phyloP scores from a whole-genome alignment of 2,888 invertebrate species.

The Dasysyrphus tricinctus region DNA sequence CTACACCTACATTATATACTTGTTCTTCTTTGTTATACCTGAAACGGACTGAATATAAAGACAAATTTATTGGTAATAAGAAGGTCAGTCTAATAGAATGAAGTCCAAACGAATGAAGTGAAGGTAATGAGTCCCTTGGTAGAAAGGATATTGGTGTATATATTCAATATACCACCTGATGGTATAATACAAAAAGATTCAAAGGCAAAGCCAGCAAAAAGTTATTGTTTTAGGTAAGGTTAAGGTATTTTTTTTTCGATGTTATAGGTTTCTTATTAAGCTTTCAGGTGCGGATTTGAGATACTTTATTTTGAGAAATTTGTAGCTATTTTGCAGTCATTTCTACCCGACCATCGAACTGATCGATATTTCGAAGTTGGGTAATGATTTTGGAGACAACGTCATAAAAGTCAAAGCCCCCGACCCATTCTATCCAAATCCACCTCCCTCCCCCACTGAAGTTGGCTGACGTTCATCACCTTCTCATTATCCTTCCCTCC shows the following conservation, averaged over 20 bases:
- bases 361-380: too few species aligned
- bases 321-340: too few species aligned
- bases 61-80: conserved; percentile 66
- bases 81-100: conserved; percentile 65
- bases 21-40: background rate
- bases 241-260: background rate
- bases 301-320: background rate
- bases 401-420: too few species aligned
- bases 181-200: conserved; percentile 8
- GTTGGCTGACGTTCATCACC: too few species aligned
- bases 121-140: conserved; percentile 68
- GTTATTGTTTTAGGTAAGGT: conserved; percentile 24
- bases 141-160: conserved; percentile 8
- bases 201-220: conserved; percentile 17
- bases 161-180: conserved; percentile 1
- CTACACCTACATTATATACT: background rate
- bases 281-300: conserved; percentile 2
- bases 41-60: conserved; percentile 18
- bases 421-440: too few species aligned
- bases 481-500: too few species aligned
- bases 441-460: too few species aligned
- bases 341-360: too few species aligned
- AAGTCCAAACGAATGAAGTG: conserved; percentile 62
- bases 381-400: too few species aligned
- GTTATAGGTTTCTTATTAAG: conserved; percentile 10